Percentiles rank a stretch among this genome's conserved stretches.
Evolutionary conservation across 2,797 vertebrate species (phyloP).

Genomic region (Enteromius trimaculatus): DNA sequence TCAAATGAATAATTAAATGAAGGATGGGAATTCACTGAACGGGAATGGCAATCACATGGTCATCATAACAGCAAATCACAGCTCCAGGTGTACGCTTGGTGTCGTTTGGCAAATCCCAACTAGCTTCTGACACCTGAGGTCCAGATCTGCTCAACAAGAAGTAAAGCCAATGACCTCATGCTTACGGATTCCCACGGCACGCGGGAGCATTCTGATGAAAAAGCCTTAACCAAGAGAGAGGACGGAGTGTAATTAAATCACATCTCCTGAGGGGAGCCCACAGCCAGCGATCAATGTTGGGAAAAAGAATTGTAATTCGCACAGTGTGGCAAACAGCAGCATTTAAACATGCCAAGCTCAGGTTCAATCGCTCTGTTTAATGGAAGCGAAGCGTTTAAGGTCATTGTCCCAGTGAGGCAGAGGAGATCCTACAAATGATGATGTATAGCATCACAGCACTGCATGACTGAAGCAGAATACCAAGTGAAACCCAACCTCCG

Average conservation of each 20-base stretch:
- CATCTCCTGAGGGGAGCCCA: constrained; percentile 47
- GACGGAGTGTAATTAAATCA: constrained; percentile 48
- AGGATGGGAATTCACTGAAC: not conserved
- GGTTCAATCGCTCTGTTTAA: constrained; percentile 44
- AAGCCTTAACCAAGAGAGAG: constrained; percentile 45
- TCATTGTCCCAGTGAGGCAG: constrained; percentile 29
- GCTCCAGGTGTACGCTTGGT: constrained; percentile 22
- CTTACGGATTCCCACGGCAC: constrained; percentile 36
- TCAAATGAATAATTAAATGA: constrained; percentile 17
- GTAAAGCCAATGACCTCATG: constrained; percentile 22
- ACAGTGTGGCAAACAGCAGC: constrained; percentile 32
- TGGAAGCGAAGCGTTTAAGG: constrained; percentile 44
- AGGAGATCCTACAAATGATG: constrained; percentile 33
- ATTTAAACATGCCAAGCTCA: constrained; percentile 46
- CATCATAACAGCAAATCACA: constrained; percentile 13
- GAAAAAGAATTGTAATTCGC: constrained; percentile 31
- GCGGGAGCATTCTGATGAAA: constrained; percentile 43
- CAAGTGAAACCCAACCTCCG: constrained; percentile 28
- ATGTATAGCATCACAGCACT: constrained; percentile 10
- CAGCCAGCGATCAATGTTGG: constrained; percentile 45
- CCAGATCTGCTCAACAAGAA: constrained; percentile 30
- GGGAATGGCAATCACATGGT: not conserved
- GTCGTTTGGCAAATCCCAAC: constrained; percentile 33
- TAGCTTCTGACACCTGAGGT: constrained; percentile 37
- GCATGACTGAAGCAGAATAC: constrained; percentile 16